These are phyloP conservation scores for Sphaerodactylus townsendi DNA, from an alignment of 2,113 vertebrate genomes.

Conservation along the genomic window DNA sequence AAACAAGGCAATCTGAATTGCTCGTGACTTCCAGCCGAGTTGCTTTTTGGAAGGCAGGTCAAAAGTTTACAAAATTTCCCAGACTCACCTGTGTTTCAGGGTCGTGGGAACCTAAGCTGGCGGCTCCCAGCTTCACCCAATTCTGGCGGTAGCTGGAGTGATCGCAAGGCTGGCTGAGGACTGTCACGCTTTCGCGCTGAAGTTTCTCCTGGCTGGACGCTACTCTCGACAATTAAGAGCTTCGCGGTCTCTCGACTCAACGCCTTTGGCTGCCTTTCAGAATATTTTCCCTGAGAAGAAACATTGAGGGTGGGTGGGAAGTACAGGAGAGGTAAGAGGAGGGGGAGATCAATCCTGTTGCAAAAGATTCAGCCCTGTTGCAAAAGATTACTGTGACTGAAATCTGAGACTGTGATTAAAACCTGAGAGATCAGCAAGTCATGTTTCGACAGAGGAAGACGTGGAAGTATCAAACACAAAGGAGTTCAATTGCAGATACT, in stretches of 20 bases:
- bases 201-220: slow-evolving; percentile 95
- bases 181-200: slow-evolving; percentile 94
- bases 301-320: background rate
- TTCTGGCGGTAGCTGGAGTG: slow-evolving; percentile 94
- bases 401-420: too few species aligned
- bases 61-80: too few species aligned
- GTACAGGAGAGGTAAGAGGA: background rate
- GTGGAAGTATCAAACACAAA: too few species aligned
- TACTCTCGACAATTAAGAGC: slow-evolving; percentile 91
- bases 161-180: slow-evolving; percentile 97
- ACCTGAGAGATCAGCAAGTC: too few species aligned
- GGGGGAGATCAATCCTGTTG: background rate
- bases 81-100: slow-evolving; percentile 92
- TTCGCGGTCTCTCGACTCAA: slow-evolving; percentile 99
- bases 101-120: slow-evolving; percentile 94
- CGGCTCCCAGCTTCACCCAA: slow-evolving; percentile 95
- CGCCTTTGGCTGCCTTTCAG: slow-evolving; percentile 97
- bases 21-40: too few species aligned
- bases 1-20: too few species aligned
- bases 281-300: slow-evolving; percentile 89
- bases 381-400: background rate
- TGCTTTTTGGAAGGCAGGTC: too few species aligned
- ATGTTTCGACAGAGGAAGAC: too few species aligned
- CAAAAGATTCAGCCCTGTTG: background rate
- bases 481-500: too few species aligned